Evolutionary conservation across 2,888 invertebrate species (phyloP).

Genomic region (Xylota segnis): DNA sequence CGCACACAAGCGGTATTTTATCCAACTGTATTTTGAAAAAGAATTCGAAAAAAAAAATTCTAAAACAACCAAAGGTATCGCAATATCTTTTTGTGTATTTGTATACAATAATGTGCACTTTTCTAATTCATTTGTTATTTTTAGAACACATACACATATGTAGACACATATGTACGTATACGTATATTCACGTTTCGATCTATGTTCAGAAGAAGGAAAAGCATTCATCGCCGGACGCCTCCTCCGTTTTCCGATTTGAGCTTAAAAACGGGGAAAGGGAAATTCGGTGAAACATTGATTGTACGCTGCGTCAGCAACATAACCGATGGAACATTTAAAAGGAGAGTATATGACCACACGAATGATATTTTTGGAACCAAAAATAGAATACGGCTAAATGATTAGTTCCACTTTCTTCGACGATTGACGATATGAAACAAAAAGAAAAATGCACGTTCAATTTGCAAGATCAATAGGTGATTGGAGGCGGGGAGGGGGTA

Average conservation of each 20-base stretch:
- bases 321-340: background rate
- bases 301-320: background rate
- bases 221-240: background rate
- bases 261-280: background rate
- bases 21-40: constrained; percentile 26
- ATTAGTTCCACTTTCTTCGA: background rate
- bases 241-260: background rate
- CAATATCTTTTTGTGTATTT: constrained; percentile 41
- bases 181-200: constrained; percentile 6
- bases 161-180: background rate
- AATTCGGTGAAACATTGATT: background rate
- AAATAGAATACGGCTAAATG: constrained; percentile 17
- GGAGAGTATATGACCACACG: background rate
- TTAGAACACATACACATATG: constrained; percentile 42
- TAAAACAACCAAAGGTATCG: constrained; percentile 17
- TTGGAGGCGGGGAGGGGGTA: background rate
- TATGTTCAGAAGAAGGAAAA: background rate
- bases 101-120: constrained; percentile 64
- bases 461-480: constrained; percentile 5
- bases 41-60: background rate
- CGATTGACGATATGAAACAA: background rate
- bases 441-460: background rate
- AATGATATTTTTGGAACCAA: constrained; percentile 12
- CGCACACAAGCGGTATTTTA: constrained; percentile 11
- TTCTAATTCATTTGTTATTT: constrained; percentile 52